Evolutionary conservation across 1,140 invertebrate genomes (phyloP), one percentile per base, ranked within the genome.

Genomic region (Diuraphis noxia): DNA sequence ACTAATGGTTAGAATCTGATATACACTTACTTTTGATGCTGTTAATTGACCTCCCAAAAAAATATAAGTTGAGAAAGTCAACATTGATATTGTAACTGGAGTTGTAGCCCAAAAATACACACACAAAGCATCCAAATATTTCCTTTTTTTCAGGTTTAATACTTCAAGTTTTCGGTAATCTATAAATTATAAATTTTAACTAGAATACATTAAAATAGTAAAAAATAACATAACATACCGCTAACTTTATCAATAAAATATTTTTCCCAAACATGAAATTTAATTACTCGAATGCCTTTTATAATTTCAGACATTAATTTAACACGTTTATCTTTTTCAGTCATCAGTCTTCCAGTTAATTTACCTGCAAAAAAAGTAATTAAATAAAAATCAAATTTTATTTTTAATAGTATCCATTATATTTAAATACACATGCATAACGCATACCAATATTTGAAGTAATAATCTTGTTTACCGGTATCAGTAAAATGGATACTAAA

Each of bases 71-170:
- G 96, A 95, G 93, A 99, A 98, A 0, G 98, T 99, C 3, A 99
- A 94, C 90, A 99, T 96, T 3, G 98, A 97, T 92, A 99, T 98
- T 4, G 99, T 93, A 82, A 99, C 97, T 0, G 99, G 99, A n/a
- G 99, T 99, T 17, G 98, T 98, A 2, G 99, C 99, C 99, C 99
- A 99, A 94, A 99, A 98, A 94, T 98, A 99, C 4, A 99, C 99
- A 94, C 99, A 99, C 85, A 99, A 94, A n/a, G 99, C 99, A 95
- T 99, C 99, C 92, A 99, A 94, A 94, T 99, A 99, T 94, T 99
- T 99, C 92, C 98, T 95, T 34, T 96, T 96, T 92, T 96, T 96
- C 82, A 99, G 94, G 93, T 96, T 97, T 88, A 96, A 95, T 36
- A 99, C 93, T 94, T 99, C 98, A 77, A 94, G 93, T 7, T 94